Percentiles rank a stretch among this genome's conserved stretches.
Conservation (phyloP, 35 echinoderm and acorn worm species). For the Chiridota heheva region DNA sequence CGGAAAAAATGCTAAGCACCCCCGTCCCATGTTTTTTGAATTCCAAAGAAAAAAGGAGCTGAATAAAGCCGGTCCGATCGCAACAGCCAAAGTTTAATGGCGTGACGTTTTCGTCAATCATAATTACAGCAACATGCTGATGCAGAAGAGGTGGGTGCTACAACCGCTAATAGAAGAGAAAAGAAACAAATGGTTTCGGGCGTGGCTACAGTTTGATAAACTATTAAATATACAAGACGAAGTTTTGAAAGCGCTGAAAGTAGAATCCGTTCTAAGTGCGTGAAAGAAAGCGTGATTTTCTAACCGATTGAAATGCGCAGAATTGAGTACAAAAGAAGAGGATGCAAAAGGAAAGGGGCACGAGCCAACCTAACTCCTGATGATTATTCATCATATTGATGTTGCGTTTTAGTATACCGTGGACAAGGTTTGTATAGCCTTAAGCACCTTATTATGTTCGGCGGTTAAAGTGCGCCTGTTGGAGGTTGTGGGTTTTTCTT, state of each 20-base stretch:
- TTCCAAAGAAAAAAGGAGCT: background rate
- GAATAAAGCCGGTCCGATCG: background rate
- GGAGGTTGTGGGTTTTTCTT: too few relatives aligned
- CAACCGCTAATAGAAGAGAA: background rate
- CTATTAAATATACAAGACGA: background rate
- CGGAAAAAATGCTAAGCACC: too few relatives aligned
- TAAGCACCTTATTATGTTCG: too few relatives aligned
- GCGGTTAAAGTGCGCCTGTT: too few relatives aligned
- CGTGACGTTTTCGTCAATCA: background rate
- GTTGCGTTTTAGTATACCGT: too few relatives aligned
- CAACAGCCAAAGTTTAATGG: background rate
- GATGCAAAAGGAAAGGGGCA: too few relatives aligned
- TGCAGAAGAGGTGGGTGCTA: background rate
- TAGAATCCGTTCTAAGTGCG: background rate
- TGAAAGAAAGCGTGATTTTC: background rate
- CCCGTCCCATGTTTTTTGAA: background rate
- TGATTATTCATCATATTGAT: too few relatives aligned
- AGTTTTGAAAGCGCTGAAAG: background rate
- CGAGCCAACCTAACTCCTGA: too few relatives aligned
- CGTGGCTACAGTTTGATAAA: conserved; percentile 7
- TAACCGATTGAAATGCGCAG: too few relatives aligned
- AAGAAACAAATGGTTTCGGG: background rate
- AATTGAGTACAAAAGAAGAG: too few relatives aligned
- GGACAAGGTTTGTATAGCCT: too few relatives aligned
- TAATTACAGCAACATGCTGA: background rate